Evolutionary conservation across 2,888 invertebrate genomes (phyloP).

Genomic region (Orchestes rusci): DNA sequence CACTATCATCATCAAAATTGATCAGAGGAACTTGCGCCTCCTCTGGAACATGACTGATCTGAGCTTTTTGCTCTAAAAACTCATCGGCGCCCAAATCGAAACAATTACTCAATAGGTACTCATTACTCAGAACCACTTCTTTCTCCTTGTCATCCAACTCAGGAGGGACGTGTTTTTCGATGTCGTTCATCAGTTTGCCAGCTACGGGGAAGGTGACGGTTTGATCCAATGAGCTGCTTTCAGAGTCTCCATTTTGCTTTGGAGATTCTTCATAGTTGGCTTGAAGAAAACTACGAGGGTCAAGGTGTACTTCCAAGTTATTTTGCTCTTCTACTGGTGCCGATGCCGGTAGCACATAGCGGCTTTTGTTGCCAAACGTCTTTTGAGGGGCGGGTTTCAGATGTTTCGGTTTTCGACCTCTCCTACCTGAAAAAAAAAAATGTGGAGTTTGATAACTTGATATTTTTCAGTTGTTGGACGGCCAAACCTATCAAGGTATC

Average conservation of each 20-base stretch:
- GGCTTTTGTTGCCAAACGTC: too few relatives aligned
- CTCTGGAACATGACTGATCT: conserved; percentile 9
- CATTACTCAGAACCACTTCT: conserved; percentile 24
- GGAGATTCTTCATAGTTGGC: conserved; percentile 9
- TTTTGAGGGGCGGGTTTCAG: too few relatives aligned
- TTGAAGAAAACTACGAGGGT: conserved; percentile 17
- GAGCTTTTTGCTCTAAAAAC: conserved; percentile 18
- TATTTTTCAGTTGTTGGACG: too few relatives aligned
- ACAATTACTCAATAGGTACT: conserved; percentile 22
- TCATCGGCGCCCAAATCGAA: conserved; percentile 23
- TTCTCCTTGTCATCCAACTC: conserved; percentile 21
- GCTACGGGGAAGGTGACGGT: background rate
- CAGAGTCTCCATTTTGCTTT: conserved; percentile 11
- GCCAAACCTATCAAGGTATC: too few relatives aligned
- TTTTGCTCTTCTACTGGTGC: conserved; percentile 11
- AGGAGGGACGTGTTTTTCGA: conserved; percentile 20
- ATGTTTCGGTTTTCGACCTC: conserved; percentile 16
- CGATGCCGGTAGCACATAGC: too few relatives aligned
- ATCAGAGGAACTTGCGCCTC: conserved; percentile 15
- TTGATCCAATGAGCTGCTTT: too few relatives aligned
- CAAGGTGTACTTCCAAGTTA: conserved; percentile 20
- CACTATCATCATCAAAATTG: conserved; percentile 24
- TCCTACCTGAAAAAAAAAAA: conserved; percentile 12
- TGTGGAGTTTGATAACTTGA: too few relatives aligned
- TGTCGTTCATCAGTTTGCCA: conserved; percentile 8